Base-by-base conservation (phyloP, 2,113 vertebrate genomes). In the Oreochromis niloticus region DNA sequence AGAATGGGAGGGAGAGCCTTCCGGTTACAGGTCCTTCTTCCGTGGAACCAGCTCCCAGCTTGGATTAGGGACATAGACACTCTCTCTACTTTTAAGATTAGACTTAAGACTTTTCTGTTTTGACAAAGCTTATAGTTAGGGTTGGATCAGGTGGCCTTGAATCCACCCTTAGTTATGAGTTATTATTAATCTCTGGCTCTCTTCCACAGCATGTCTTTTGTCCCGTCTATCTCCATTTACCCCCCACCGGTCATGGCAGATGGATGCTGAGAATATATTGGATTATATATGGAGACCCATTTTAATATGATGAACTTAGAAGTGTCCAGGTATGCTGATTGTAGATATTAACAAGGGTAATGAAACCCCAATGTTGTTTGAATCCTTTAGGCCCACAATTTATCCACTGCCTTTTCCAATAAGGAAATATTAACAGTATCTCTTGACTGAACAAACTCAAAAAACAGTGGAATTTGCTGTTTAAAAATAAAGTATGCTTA, bases 401-500 rank as follows among this genome's bases (percentile, higher is more conserved):
- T 24, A 71, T 71, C n/a, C n/a, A 46, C 39, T 46, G 41, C 22
- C 13, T 73, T 27, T 11, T 27, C 13, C 68, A 73, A 46, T 7
- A 73, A 6, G 8, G 36, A 22, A 71, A 24, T 7, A 41, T 66
- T 68, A 14, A 22, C 43, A 27, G 27, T 11, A 48, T 48, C 16
- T 48, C 22, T 75, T 75, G 5, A 1, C 24, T 48, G 68, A 46
- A 75, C 68, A 75, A 46, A 73, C 22, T 46, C 22, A 30, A 17
- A 17, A 48, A 7, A 50, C 13, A 54, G 16, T 54, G 80, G 6
- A 43, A 50, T 71, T 81, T 36, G 46, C 3, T 79, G 41, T 16
- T 63, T 63, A 34, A 12, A 46, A 81, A 27, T 24, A 52, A 82
- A 34, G 32, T 11, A 7, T 55, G 10, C 96, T 97, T 96, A 97